Percentiles rank a stretch among this genome's conserved stretches.
These are phyloP conservation scores for Conomelus anceps DNA, from an alignment of 2,888 invertebrate genomes.

Conservation along the genomic window DNA sequence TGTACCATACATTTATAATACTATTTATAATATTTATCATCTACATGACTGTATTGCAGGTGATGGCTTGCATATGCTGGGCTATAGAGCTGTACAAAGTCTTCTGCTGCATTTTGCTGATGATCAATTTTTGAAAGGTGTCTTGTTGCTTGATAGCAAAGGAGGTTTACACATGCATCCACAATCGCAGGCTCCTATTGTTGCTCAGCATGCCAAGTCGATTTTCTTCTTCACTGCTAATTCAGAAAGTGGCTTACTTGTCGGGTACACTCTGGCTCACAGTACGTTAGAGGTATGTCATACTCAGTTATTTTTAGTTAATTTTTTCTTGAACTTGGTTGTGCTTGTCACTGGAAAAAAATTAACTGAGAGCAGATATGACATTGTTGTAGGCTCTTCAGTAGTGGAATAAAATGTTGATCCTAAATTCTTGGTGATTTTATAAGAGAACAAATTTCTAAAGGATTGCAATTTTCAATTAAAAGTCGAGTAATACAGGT, in stretches of 20 bases:
- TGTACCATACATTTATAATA: too few species aligned
- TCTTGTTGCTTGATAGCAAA: conserved; percentile 64
- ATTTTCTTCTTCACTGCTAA: conserved; percentile 62
- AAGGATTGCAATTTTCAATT: too few species aligned
- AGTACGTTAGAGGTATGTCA: conserved; percentile 34
- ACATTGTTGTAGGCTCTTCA: neutral
- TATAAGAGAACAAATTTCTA: too few species aligned
- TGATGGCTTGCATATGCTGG: conserved; percentile 50
- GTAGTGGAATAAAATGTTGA: too few species aligned
- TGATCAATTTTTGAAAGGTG: conserved; percentile 66
- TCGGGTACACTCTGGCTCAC: conserved; percentile 53
- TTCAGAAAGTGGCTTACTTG: conserved; percentile 49
- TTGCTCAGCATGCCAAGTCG: conserved; percentile 47
- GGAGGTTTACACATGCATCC: conserved; percentile 66
- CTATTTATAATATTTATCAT: neutral
- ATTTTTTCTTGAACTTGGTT: neutral
- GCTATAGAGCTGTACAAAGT: conserved; percentile 65
- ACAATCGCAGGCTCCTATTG: conserved; percentile 45
- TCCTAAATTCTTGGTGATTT: too few species aligned
- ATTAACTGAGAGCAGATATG: neutral
- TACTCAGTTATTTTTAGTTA: neutral
- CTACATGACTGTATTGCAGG: conserved; percentile 28
- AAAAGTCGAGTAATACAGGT: too few species aligned
- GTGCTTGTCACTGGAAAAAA: neutral
- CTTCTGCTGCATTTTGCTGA: conserved; percentile 63